Conservation (phyloP, 2,113 vertebrate species). For the Aramus guarauna region DNA sequence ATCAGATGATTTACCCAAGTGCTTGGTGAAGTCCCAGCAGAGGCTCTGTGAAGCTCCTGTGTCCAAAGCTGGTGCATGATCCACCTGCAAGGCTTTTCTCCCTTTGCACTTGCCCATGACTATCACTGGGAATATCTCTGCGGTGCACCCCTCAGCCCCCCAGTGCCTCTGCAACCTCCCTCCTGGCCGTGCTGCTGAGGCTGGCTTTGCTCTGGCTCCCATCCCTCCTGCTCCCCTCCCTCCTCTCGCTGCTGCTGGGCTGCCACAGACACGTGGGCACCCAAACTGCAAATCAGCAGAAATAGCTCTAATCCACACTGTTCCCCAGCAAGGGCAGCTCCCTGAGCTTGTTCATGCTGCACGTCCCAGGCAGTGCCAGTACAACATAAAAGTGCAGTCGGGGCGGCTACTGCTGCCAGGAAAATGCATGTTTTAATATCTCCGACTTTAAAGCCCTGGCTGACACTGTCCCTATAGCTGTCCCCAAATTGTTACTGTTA, state of each 20-base stretch:
- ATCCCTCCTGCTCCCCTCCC: background rate
- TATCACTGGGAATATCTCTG: background rate
- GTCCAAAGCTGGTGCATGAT: background rate
- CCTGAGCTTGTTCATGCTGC: rapidly evolving
- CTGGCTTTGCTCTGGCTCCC: background rate
- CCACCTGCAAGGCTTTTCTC: background rate
- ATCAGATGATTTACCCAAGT: background rate
- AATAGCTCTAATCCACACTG: rapidly evolving
- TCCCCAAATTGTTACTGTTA: background rate
- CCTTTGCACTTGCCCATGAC: background rate
- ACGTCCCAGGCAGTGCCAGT: background rate
- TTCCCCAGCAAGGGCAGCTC: background rate
- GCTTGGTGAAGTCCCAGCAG: background rate
- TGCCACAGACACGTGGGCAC: rapidly evolving
- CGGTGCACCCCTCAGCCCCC: background rate
- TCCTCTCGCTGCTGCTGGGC: background rate
- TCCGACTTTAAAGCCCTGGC: background rate
- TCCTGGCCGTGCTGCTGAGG: background rate
- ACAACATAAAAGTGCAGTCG: background rate
- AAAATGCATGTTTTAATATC: background rate
- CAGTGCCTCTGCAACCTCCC: background rate
- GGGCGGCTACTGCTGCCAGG: background rate
- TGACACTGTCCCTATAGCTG: background rate
- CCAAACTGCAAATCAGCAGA: background rate
- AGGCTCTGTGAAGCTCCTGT: background rate